phyloP scores from a whole-genome alignment of 1,140 invertebrate species.

The Hyposmocoma kahamanoa region DNA sequence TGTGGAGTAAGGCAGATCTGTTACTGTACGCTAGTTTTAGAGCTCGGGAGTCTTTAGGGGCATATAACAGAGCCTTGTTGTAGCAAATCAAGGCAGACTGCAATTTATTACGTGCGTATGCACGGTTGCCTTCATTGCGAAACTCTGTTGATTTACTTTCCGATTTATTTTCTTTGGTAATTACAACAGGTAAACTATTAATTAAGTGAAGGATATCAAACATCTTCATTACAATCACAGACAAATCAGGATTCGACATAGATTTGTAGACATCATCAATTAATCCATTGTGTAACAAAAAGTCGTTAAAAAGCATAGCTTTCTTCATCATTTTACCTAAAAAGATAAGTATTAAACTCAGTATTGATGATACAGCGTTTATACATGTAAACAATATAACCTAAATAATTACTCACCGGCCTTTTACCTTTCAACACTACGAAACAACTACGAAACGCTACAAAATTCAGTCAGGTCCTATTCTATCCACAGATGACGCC shows the following conservation, averaged over 20 bases:
- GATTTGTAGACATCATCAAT: slow-evolving; percentile 7
- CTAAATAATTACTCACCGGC: no score
- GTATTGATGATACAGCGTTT: no score
- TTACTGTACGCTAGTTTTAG: slow-evolving; percentile 12
- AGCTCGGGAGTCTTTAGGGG: slow-evolving; percentile 6
- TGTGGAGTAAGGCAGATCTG: slow-evolving; percentile 5
- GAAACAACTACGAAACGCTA: no score
- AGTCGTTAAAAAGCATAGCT: not conserved
- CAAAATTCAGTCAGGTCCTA: no score
- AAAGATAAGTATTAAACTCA: no score
- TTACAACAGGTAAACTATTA: not conserved
- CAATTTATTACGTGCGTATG: not conserved
- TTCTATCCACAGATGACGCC: no score
- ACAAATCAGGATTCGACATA: slow-evolving; percentile 3
- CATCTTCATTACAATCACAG: not conserved
- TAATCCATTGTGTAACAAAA: slow-evolving; percentile 1
- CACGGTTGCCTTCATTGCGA: slow-evolving; percentile 4
- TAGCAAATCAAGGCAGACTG: slow-evolving; percentile 6
- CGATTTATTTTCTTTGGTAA: slow-evolving; percentile 1
- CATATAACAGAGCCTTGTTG: slow-evolving; percentile 10
- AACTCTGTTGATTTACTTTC: not conserved
- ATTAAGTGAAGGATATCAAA: slow-evolving; percentile 2
- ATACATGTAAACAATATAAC: no score
- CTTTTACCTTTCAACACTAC: no score
- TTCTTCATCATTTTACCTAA: not conserved